phyloP scores from a whole-genome alignment of 2,113 vertebrate species.

The Fulica atra region DNA sequence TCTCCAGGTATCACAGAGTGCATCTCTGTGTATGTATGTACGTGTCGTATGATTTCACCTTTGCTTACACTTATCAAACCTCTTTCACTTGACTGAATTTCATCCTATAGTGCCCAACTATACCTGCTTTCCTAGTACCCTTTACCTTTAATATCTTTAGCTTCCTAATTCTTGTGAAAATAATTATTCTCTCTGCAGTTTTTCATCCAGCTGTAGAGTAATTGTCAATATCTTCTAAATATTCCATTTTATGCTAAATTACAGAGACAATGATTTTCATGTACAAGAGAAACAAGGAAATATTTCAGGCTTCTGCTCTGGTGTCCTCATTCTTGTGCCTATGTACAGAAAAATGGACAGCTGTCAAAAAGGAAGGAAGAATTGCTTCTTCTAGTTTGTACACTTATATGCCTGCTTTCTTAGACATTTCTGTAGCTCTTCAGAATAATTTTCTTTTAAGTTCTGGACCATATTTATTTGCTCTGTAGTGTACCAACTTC shows the following conservation, averaged over 20 bases:
- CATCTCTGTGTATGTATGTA: not conserved
- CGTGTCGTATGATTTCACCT: not conserved
- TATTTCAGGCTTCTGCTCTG: not conserved
- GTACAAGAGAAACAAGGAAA: not conserved
- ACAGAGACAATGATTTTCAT: not conserved
- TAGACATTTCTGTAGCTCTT: not conserved
- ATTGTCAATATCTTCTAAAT: not conserved
- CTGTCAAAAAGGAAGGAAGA: not conserved
- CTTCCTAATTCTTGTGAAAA: not conserved
- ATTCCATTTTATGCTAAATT: not conserved
- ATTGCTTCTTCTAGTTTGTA: not conserved
- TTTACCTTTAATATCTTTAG: not conserved
- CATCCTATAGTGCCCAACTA: not conserved
- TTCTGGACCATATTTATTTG: not conserved
- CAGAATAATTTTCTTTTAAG: not conserved
- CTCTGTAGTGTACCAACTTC: not conserved
- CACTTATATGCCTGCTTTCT: not conserved
- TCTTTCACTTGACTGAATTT: not conserved
- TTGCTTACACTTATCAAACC: not conserved
- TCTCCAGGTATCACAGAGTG: not conserved
- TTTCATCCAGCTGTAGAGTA: not conserved
- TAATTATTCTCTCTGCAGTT: not conserved
- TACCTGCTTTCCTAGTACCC: not conserved
- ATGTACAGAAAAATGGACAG: not conserved
- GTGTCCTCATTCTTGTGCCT: not conserved